Conservation (phyloP, 92 coral and sea anemone species). For the Galaxea fascicularis region DNA sequence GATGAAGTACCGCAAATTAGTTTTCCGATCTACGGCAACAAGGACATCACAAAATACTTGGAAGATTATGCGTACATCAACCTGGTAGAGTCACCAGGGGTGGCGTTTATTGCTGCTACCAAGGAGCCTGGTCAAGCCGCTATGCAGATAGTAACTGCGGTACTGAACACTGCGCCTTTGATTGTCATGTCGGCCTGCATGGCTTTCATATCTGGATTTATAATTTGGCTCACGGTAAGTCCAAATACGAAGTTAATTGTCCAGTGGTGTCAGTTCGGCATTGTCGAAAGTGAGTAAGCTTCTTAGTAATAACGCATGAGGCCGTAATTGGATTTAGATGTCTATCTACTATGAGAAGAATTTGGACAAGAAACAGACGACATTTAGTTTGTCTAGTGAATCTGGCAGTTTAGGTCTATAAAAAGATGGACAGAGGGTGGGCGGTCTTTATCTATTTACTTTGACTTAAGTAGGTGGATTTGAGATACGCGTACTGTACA, state of each 20-base stretch:
- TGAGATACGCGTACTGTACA: no score
- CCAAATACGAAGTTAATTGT: background rate
- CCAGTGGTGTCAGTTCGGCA: no score
- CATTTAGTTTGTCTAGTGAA: no score
- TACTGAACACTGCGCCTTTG: slow-evolving; percentile 69
- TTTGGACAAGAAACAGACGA: no score
- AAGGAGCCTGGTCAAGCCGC: slow-evolving; percentile 38
- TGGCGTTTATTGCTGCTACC: slow-evolving; percentile 77
- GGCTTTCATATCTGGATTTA: slow-evolving; percentile 72
- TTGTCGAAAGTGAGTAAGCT: no score
- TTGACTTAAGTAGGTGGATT: no score
- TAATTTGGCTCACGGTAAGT: slow-evolving; percentile 84
- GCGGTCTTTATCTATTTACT: no score
- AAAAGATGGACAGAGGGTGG: no score
- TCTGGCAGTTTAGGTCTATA: no score
- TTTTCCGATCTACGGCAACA: slow-evolving; percentile 84
- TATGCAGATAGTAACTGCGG: slow-evolving; percentile 43
- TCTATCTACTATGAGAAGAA: no score
- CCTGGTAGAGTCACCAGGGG: slow-evolving; percentile 84
- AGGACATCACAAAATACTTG: slow-evolving; percentile 65
- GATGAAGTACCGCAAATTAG: slow-evolving; percentile 74
- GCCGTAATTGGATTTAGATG: no score
- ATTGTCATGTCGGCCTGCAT: slow-evolving; percentile 59
- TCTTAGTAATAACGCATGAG: no score
- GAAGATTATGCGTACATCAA: slow-evolving; percentile 70